These are phyloP conservation scores for Eurosta solidaginis DNA, from an alignment of 1,140 invertebrate species.

Conservation along the genomic window DNA sequence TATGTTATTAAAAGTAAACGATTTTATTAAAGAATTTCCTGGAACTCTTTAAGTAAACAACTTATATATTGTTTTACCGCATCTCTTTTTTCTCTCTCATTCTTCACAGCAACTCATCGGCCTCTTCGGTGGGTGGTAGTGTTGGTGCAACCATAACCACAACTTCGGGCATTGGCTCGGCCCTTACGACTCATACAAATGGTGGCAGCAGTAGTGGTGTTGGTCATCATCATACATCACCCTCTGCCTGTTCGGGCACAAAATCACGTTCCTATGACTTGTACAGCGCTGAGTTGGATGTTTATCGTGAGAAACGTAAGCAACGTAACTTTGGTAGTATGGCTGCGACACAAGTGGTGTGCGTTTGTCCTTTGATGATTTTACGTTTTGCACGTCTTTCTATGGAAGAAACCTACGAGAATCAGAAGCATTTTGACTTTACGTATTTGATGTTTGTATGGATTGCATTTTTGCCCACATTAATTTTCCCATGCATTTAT, in stretches of 20 bases:
- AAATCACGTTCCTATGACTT: constrained; percentile 57
- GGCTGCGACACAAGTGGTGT: constrained; percentile 69
- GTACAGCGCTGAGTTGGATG: constrained; percentile 68
- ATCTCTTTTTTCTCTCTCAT: not conserved
- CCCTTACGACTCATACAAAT: constrained; percentile 23
- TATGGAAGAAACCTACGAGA: constrained; percentile 72
- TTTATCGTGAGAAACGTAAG: constrained; percentile 68
- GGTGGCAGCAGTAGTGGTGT: constrained; percentile 46
- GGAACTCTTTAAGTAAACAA: too few relatives aligned
- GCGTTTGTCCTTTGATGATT: constrained; percentile 71
- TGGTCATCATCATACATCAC: constrained; percentile 23
- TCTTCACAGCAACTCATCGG: constrained; percentile 52
- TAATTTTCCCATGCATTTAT: constrained; percentile 69
- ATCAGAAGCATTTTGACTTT: constrained; percentile 71
- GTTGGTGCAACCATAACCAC: constrained; percentile 28
- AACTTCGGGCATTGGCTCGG: constrained; percentile 6
- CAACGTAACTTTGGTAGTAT: constrained; percentile 72
- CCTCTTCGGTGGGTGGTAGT: constrained; percentile 48
- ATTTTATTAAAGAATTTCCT: too few relatives aligned
- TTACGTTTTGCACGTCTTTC: constrained; percentile 69
- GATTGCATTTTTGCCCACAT: constrained; percentile 72
- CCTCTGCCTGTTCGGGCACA: constrained; percentile 16
- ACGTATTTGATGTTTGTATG: constrained; percentile 72
- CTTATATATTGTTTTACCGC: too few relatives aligned
- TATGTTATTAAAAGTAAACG: too few relatives aligned